Evolutionary conservation across 1,140 invertebrate genomes (phyloP), one percentile per base, ranked within the genome.

Genomic region (Sarcophaga peregrina): DNA sequence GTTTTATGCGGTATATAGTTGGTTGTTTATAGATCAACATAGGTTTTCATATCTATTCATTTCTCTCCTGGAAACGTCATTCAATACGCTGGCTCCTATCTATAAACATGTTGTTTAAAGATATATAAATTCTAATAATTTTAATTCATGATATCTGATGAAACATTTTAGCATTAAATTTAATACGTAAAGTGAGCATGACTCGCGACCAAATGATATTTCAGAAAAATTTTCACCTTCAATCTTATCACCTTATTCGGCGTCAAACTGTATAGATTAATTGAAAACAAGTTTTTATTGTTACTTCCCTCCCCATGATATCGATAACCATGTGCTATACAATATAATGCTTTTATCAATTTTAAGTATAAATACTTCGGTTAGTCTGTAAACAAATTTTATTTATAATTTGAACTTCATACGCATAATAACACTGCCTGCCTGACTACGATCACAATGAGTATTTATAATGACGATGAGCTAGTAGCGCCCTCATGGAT

Each of bases 381-480:
- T 52, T 52, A 52, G 5, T 10, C 50, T 3, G 25, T 52, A 52
- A 15, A 68, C 9, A 25, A 20, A 68, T 20, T 68, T 20, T n/a
- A 68, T 68, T 68, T 9, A 25, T 20, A 20, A 25, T 68, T 68
- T 68, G 4, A 2, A 68, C 6, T 25, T 68, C 62, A 20, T 25
- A 68, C 62, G n/a, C 17, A 20, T 8, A 5, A 68, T 20, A 25
- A 5, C 5, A 20, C 20, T n/a, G 8, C 58, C 20, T n/a, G 8
- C 58, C 3, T 9, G 5, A 78, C 8, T 8, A 25, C 62, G 48
- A 20, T 37, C 45, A 74, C 11, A 9, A 82, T 82, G 72, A 82
- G 58, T 80, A 46, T 72, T n/a, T 85, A 80, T 46, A 83, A 81
- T 52, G 54, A 68, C 0, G 82, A 85, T 82, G 84, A 85, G 52